These are phyloP conservation scores for Pseudomyrmex pallidus DNA, from an alignment of 1,140 invertebrate genomes.

Conservation along the genomic window DNA sequence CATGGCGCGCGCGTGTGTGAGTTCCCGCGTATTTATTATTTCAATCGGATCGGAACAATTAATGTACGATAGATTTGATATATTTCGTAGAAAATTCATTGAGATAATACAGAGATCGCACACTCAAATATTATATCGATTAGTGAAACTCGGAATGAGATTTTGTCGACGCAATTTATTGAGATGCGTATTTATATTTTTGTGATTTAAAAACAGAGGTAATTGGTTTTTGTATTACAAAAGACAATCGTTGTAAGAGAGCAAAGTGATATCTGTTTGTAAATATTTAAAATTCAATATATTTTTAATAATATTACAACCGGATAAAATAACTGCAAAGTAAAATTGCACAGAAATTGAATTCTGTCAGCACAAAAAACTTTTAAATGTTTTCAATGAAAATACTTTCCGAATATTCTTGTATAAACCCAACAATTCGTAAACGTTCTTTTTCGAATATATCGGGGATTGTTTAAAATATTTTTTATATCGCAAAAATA, in stretches of 20 bases:
- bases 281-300: no score
- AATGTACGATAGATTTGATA: not conserved
- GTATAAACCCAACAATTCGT: not conserved
- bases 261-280: no score
- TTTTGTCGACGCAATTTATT: constrained; percentile 21
- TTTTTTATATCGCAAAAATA: no score
- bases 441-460: not conserved
- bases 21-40: not conserved
- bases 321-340: no score
- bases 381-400: no score
- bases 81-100: constrained; percentile 34
- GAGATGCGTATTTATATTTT: not conserved
- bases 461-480: not conserved
- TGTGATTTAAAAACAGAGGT: not conserved
- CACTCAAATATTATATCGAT: not conserved
- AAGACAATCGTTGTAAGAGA: no score
- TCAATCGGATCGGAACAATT: not conserved
- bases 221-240: no score
- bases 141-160: not conserved
- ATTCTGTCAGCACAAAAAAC: no score
- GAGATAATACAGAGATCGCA: not conserved
- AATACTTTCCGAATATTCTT: no score
- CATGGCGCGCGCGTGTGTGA: not conserved
- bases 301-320: no score
- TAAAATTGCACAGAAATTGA: no score